A percentile compares a stretch with the other conserved stretches of the same genome.
These are phyloP conservation scores for Mythimna pallens DNA, from an alignment of 2,888 invertebrate genomes.

Conservation along the genomic window DNA sequence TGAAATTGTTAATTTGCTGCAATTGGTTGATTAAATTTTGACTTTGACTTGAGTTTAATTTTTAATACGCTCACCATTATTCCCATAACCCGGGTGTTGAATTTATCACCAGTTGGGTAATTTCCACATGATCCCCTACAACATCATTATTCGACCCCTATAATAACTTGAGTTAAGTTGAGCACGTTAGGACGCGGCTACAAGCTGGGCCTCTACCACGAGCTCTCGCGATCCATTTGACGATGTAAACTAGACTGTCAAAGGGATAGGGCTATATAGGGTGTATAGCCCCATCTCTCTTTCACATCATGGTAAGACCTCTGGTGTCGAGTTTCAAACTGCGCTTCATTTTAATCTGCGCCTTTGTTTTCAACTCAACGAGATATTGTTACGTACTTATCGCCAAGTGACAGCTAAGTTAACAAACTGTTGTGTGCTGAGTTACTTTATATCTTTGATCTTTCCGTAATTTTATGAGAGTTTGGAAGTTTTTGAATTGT, in stretches of 20 bases:
- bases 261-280: no score
- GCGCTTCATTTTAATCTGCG: conserved; percentile 25
- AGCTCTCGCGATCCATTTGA: no score
- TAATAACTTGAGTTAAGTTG: conserved; percentile 20
- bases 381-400: conserved; percentile 33
- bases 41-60: no score
- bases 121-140: conserved; percentile 29
- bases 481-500: conserved; percentile 11
- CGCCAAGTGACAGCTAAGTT: conserved; percentile 17
- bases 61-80: no score
- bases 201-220: not conserved
- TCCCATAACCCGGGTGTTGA: no score
- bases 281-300: no score
- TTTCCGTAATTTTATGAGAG: not conserved
- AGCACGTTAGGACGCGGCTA: not conserved
- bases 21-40: no score
- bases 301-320: no score
- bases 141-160: conserved; percentile 6
- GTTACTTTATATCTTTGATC: conserved; percentile 19
- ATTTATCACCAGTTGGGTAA: not conserved
- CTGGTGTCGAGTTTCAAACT: conserved; percentile 22
- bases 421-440: conserved; percentile 6
- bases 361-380: conserved; percentile 30
- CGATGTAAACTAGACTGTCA: no score
- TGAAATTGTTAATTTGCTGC: no score